Base-by-base conservation (phyloP, 2,113 vertebrate species). In the Anthoscopus minutus region DNA sequence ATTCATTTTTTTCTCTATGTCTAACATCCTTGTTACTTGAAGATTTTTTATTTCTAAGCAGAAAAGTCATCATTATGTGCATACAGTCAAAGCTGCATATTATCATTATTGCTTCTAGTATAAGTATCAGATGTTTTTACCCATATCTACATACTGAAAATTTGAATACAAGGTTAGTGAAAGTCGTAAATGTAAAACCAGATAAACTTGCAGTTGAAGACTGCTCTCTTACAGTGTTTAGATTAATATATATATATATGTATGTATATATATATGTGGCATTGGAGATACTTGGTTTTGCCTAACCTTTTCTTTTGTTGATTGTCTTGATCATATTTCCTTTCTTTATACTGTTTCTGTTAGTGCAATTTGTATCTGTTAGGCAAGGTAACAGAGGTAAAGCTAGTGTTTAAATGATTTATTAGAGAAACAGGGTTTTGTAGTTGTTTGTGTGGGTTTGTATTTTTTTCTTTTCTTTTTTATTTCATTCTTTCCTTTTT, bases 381-480 rank as follows among this genome's bases (percentile, higher is more conserved):
- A 44, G 3, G 12, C 3, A 25, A 80, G 7, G 9, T 35, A 35
- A 17, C 11, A 72, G 84, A 80, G n/a, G 5, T 19, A 4, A 91
- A 61, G 19, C 1, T 35, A 56, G 4, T 25, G 11, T 50, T 82
- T 62, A 7, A n/a, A 50, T 31, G 30, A 19, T 7, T 6, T 33
- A 4, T 9, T 54, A 17, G 30, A 33, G 8, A 17, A 81, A 44
- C 1, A 3, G 2, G 4, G 3, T 9, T 57, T 38, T 54, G 7
- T 38, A 21, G 13, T 67, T 51, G 23, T 40, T 48, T 56, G 2
- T 35, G 12, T 33, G 6, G 9, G 8, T 7, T 73, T 58, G 3
- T 44, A 42, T 15, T 54, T 6, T 42, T 48, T 35, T 3, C 1
- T 40, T 47, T 16, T 11, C 7, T 30, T 30, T 24, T 48, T 61